Percentiles rank a stretch among this genome's conserved stretches.
Evolutionary conservation across 2,888 invertebrate genomes (phyloP).

Genomic region (Oscheius onirici): DNA sequence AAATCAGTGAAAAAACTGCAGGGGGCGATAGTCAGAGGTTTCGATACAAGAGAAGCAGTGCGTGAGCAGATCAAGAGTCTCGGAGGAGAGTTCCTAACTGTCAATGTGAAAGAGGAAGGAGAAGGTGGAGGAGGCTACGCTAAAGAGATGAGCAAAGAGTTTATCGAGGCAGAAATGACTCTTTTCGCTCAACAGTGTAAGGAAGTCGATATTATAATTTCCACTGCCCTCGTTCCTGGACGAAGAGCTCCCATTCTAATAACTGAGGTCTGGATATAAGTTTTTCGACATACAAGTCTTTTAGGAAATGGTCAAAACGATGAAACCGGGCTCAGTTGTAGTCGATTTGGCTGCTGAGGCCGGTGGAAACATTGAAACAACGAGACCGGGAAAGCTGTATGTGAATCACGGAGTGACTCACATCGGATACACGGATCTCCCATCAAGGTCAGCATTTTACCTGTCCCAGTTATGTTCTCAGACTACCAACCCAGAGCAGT

Average conservation of each 20-base stretch:
- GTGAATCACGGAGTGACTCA: constrained; percentile 84
- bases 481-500: constrained; percentile 86
- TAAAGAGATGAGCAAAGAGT: constrained; percentile 86
- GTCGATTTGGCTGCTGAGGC: constrained; percentile 89
- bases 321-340: constrained; percentile 88
- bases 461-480: constrained; percentile 52
- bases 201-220: constrained; percentile 86
- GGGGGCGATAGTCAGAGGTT: constrained; percentile 87
- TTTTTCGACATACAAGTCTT: constrained; percentile 1
- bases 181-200: constrained; percentile 86
- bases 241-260: constrained; percentile 85
- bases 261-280: constrained; percentile 78
- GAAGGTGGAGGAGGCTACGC: constrained; percentile 81
- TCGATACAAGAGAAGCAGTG: constrained; percentile 86
- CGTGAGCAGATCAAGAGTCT: constrained; percentile 87
- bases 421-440: constrained; percentile 85
- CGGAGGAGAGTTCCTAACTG: constrained; percentile 86
- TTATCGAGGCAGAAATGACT: constrained; percentile 84
- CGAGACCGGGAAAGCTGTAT: constrained; percentile 76
- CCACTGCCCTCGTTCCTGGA: constrained; percentile 89
- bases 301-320: constrained; percentile 81
- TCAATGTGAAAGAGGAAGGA: constrained; percentile 56
- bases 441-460: constrained; percentile 74
- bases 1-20: constrained; percentile 12
- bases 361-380: constrained; percentile 78